Evolutionary conservation across 2,797 vertebrate species (phyloP), one percentile per base, ranked within the genome.

Genomic region (Tarsius wallacei): DNA sequence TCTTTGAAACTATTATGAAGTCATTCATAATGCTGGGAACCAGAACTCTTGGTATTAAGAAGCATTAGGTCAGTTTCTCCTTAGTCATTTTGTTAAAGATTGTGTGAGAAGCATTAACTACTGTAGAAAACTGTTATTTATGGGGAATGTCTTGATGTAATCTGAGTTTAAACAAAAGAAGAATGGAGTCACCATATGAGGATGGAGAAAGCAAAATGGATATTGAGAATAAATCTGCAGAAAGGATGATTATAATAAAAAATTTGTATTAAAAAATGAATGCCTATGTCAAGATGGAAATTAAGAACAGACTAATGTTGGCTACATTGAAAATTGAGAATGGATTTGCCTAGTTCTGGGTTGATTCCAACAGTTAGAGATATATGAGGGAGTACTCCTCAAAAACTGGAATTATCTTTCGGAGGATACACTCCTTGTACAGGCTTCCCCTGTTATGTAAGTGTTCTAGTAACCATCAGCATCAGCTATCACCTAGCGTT

Each of bases 1-100:
- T 21, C n/a, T 91, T 82, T 71, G 55, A 83, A 96, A 84, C 26
- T 84, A 22, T 80, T 47, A 22, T 4, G 22, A 31, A 5, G 28
- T 86, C 59, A n/a, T 76, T 55, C 74, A 68, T 92, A n/a, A 11
- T 87, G 3, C 59, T 49, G 31, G 5, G 7, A 78, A 10, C 21
- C 2, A 63, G 77, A 66, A 57, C 12, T 91, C 3, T 70, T 87
- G 16, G 6, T 51, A 42, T 96, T 84, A 87, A 87, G 33, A 86
- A 36, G 16, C 13, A 90, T 91, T 87, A 57, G 47, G 9, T 73
- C 84, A 92, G 49, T 81, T 95, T 93, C 15, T 91, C 16, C 26
- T 22, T 87, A 71, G 36, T 93, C 26, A 74, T 68, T 92, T 93
- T 89, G 22, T 61, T 91, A 66, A 83, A 7, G 24, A 47, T 73